Evolutionary conservation across 2,888 invertebrate genomes (phyloP), one percentile per base, ranked within the genome.

Genomic region (Beris chalybata): DNA sequence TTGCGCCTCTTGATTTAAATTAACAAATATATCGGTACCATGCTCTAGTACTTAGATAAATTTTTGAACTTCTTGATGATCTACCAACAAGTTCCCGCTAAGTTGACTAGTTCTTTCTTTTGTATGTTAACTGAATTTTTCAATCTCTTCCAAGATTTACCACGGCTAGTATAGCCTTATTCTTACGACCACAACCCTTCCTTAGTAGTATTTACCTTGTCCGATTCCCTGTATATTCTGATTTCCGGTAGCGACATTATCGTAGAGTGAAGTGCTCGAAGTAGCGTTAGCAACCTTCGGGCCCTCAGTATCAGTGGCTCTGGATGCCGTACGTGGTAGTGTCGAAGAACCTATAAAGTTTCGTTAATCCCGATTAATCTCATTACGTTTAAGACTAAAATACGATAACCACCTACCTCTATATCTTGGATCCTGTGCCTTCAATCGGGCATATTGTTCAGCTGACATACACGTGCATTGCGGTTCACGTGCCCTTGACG

Each of bases 401-500:
- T 52, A 29, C 44, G 12, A 50, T 5, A 38, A 15, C 5, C 4
- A 31, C 71, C 73, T 73, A 83, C 85, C 85, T 83, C 92, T 85
- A 78, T 91, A 92, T 81, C 92, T 83, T 29, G 91, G 90, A 82
- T 93, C 92, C 82, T 92, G 92, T 68, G 89, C 88, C 76, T 93
- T 86, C 72, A 95, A 84, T 74, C 93, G 86, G 71, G 91, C 91
- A 78, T 92, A 92, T 82, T 95, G 95, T 81, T 95, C 95, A 74
- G 94, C 90, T 67, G 93, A 90, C 95, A 95, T 95, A 82, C 95
- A 95, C 71, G 95, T 95, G 83, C 95, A 95, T 79, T 95, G 95
- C 53, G 93, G 92, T 81, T 95, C 95, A 71, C 92, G 87, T 69
- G 89, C 88, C 72, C 81, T 78, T 76, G 92, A 94, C 64, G 96